Evolutionary conservation across 2,888 invertebrate genomes (phyloP).

Genomic region (Dasypolia templi): DNA sequence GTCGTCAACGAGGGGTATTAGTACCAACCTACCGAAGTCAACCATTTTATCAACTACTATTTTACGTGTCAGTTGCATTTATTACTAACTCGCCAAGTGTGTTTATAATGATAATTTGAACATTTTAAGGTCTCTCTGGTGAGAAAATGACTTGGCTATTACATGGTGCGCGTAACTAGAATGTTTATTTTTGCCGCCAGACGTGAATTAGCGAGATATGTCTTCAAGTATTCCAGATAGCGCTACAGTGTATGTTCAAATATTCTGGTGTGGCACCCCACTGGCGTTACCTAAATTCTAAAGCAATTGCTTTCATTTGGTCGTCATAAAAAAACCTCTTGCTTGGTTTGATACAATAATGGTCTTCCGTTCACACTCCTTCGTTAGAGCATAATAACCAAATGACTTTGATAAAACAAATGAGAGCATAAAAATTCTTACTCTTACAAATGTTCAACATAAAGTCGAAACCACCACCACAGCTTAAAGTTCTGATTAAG

Average conservation of each 20-base stretch:
- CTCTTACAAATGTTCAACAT: not conserved
- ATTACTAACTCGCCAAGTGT: slow-evolving; percentile 27
- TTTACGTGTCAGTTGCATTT: slow-evolving; percentile 31
- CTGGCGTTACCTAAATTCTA: not conserved
- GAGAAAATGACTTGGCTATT: slow-evolving; percentile 55
- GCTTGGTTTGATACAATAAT: not conserved
- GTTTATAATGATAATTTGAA: slow-evolving; percentile 48
- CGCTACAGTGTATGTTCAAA: slow-evolving; percentile 10
- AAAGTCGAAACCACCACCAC: not conserved
- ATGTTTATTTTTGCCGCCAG: slow-evolving; percentile 37
- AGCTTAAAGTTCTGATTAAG: not conserved
- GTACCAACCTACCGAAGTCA: not conserved
- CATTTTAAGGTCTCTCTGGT: slow-evolving; percentile 46
- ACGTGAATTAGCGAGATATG: slow-evolving; percentile 37
- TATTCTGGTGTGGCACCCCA: slow-evolving; percentile 12
- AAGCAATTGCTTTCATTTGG: slow-evolving; percentile 16
- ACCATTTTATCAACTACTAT: not conserved
- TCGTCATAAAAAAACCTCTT: not conserved
- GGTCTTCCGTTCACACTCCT: not conserved
- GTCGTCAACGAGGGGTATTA: not conserved
- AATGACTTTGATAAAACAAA: not conserved
- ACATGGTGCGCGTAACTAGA: slow-evolving; percentile 40
- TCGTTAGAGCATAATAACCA: not conserved
- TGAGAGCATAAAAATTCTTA: not conserved
- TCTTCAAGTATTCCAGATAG: slow-evolving; percentile 32